Evolutionary conservation across 2,113 vertebrate species (phyloP).

Genomic region (Alaudala cheleensis): DNA sequence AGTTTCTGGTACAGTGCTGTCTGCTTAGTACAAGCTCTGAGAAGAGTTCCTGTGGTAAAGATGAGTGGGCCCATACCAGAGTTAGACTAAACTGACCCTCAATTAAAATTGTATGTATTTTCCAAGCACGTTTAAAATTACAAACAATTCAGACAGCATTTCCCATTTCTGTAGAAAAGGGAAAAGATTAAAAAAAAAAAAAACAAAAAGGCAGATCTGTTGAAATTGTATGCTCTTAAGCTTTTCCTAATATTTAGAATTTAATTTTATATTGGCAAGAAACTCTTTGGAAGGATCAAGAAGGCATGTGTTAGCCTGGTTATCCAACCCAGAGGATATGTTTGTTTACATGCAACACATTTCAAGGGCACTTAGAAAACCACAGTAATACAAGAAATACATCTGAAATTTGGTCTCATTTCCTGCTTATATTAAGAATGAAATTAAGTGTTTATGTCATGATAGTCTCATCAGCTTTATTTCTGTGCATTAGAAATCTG

Average conservation of each 20-base stretch:
- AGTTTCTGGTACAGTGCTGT: neutral
- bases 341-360: conserved; percentile 38
- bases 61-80: neutral
- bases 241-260: conserved; percentile 12
- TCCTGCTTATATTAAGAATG: neutral
- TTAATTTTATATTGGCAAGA: neutral
- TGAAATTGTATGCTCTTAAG: conserved; percentile 17
- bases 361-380: conserved; percentile 31
- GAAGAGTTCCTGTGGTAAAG: conserved; percentile 34
- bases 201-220: neutral
- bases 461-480: neutral
- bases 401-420: conserved; percentile 48
- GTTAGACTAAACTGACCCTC: conserved; percentile 29
- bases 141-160: neutral
- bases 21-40: conserved; percentile 9
- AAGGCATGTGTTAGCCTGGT: neutral
- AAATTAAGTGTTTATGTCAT: neutral
- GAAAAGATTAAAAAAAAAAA: neutral
- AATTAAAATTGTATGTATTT: conserved; percentile 9
- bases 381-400: conserved; percentile 43
- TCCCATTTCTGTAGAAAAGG: neutral
- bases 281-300: conserved; percentile 2
- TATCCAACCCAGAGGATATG: conserved; percentile 28
- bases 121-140: neutral
- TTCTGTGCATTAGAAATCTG: neutral